Conservation (phyloP, 2,888 invertebrate genomes). For the Xestia c-nigrum region DNA sequence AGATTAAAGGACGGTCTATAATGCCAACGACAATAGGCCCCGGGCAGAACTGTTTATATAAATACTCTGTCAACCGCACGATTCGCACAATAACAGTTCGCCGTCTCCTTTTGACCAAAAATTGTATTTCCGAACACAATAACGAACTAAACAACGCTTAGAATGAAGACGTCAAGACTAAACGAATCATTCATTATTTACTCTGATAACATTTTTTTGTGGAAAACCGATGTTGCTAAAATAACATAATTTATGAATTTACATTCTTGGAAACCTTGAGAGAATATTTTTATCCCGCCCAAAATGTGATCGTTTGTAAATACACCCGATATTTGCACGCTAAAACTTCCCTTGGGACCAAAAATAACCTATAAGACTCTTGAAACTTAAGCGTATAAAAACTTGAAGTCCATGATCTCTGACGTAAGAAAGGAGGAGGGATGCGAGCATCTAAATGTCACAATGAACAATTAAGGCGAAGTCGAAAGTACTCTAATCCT, state of each 20-base stretch:
- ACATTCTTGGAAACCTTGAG: conserved; percentile 8
- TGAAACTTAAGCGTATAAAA: conserved; percentile 2
- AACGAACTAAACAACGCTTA: conserved; percentile 69
- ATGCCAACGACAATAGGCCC: conserved; percentile 79
- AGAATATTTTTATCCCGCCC: neutral
- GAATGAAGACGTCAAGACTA: conserved; percentile 73
- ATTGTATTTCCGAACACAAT: conserved; percentile 83
- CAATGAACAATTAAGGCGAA: conserved; percentile 81
- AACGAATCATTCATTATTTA: conserved; percentile 71
- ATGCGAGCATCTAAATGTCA: conserved; percentile 68
- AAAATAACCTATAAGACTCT: neutral
- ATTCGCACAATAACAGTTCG: conserved; percentile 79
- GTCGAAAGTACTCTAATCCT: conserved; percentile 77
- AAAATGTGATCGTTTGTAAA: conserved; percentile 3
- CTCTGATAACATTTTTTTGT: conserved; percentile 44
- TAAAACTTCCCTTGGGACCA: neutral
- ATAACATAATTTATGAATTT: conserved; percentile 45
- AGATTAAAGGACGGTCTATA: conserved; percentile 79
- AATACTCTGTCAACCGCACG: conserved; percentile 85
- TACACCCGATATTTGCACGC: neutral
- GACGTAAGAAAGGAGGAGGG: conserved; percentile 1
- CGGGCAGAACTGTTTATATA: conserved; percentile 79
- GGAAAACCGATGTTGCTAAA: conserved; percentile 46
- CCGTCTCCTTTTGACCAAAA: conserved; percentile 80
- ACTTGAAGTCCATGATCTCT: conserved; percentile 3